These are phyloP conservation scores for Molothrus aeneus DNA, from an alignment of 2,797 vertebrate genomes.

Conservation along the genomic window DNA sequence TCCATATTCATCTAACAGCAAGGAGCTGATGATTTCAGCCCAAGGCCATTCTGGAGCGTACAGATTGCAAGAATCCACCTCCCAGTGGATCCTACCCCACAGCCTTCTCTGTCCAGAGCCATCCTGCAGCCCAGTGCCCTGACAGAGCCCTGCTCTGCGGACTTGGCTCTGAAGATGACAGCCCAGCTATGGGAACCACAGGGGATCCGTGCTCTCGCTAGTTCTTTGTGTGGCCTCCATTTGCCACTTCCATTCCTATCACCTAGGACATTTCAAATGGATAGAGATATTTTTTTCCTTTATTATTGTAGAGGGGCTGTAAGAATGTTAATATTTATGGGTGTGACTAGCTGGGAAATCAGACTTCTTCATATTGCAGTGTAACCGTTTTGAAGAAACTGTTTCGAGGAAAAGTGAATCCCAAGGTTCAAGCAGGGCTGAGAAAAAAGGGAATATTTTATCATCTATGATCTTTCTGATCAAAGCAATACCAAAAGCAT, in stretches of 20 bases:
- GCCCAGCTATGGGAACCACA: background rate
- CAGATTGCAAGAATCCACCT: background rate
- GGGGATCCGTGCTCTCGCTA: background rate
- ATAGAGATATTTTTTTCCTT: background rate
- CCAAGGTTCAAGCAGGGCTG: constrained; percentile 28
- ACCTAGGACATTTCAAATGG: background rate
- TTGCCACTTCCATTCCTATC: background rate
- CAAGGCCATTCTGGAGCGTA: rapidly evolving
- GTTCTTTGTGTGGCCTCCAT: background rate
- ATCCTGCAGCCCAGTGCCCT: background rate
- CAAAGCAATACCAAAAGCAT: constrained; percentile 43
- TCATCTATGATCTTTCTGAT: constrained; percentile 21
- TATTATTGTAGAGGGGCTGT: background rate
- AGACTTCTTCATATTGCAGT: background rate
- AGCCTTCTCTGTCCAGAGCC: background rate
- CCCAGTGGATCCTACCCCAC: background rate
- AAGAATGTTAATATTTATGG: constrained; percentile 49
- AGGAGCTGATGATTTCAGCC: background rate
- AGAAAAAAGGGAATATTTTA: constrained; percentile 58
- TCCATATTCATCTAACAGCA: background rate
- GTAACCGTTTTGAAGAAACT: constrained; percentile 2
- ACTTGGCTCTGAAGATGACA: background rate
- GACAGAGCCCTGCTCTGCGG: background rate
- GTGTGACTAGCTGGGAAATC: constrained; percentile 26
- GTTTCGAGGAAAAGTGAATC: constrained; percentile 49